A percentile compares a stretch with the other conserved stretches of the same genome.
phyloP scores from a whole-genome alignment of 35 echinoderm and acorn worm genomes.

The Patiria miniata region DNA sequence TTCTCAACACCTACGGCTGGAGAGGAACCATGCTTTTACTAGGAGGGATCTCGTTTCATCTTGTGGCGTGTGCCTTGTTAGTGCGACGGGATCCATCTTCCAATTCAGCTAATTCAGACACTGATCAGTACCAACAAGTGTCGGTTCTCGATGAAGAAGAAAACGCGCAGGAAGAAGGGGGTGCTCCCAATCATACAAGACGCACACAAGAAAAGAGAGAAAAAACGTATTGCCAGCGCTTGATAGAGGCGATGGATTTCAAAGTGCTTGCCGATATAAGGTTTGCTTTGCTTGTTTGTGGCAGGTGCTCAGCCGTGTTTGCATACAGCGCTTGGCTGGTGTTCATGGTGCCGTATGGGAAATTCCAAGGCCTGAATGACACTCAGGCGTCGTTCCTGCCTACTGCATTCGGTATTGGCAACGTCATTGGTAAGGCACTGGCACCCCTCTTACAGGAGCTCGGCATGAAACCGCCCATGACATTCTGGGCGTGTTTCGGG shows the following conservation, averaged over 20 bases:
- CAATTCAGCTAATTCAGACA: too few relatives aligned
- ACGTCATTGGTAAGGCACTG: background rate
- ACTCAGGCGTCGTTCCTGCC: background rate
- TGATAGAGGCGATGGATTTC: background rate
- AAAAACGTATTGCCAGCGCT: background rate
- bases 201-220: too few relatives aligned
- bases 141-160: too few relatives aligned
- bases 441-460: background rate
- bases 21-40: background rate
- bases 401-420: background rate
- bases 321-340: background rate
- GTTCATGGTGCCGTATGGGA: background rate
- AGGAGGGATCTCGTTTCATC: background rate
- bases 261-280: background rate
- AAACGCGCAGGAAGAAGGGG: too few relatives aligned
- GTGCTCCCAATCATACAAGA: too few relatives aligned
- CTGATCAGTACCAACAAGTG: too few relatives aligned
- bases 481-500: too few relatives aligned
- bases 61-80: background rate
- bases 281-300: background rate
- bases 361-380: background rate
- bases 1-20: slow-evolving; percentile 6
- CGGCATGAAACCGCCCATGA: too few relatives aligned
- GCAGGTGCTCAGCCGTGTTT: background rate
- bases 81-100: background rate